These are phyloP conservation scores for Orchestia grillus DNA, from an alignment of 1,140 invertebrate genomes.

Conservation along the genomic window DNA sequence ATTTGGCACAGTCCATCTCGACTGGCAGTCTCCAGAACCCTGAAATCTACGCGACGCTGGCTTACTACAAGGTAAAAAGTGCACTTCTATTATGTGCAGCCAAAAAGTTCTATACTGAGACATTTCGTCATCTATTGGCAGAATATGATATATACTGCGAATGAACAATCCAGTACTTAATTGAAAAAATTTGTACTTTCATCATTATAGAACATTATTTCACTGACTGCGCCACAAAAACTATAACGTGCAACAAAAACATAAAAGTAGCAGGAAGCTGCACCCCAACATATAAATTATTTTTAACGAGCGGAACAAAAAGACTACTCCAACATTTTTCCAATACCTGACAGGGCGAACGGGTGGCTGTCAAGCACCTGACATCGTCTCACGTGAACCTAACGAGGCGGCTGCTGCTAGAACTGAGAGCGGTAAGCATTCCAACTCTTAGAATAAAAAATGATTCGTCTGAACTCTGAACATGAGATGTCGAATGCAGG, in stretches of 20 bases:
- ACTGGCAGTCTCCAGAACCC: constrained; percentile 26
- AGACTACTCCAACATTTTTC: not conserved
- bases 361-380: constrained; percentile 5
- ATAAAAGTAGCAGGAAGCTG: not conserved
- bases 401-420: not conserved
- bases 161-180: not conserved
- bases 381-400: not conserved
- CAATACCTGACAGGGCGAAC: not conserved
- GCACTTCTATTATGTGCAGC: not conserved
- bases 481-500: no score
- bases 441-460: not conserved
- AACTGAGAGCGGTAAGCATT: constrained; percentile 14
- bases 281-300: not conserved
- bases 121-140: not conserved
- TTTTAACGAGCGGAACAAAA: not conserved
- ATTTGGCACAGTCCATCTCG: not conserved
- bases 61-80: constrained; percentile 34
- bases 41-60: constrained; percentile 33
- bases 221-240: not conserved
- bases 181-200: not conserved
- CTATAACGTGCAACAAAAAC: not conserved
- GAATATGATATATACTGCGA: not conserved
- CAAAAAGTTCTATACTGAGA: not conserved
- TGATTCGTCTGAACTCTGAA: not conserved
- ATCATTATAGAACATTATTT: not conserved